phyloP scores from a whole-genome alignment of 2,113 vertebrate species.

The Calyptomena viridis region DNA sequence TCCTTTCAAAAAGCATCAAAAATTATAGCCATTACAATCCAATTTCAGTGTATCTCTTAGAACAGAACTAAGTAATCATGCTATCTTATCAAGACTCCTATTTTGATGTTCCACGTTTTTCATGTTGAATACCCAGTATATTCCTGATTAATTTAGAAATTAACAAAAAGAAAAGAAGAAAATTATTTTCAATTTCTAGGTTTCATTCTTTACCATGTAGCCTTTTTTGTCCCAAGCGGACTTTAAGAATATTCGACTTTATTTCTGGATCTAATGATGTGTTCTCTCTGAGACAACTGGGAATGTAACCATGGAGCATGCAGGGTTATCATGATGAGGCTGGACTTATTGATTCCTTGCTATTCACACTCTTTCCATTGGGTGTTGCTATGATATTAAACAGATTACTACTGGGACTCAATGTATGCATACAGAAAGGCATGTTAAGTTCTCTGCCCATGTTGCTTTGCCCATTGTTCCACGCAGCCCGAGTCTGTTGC shows the following conservation, averaged over 20 bases:
- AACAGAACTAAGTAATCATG: background rate
- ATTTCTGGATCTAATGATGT: background rate
- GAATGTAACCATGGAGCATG: background rate
- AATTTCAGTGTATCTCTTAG: background rate
- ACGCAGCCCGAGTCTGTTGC: background rate
- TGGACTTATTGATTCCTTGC: conserved; percentile 28
- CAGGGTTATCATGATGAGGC: background rate
- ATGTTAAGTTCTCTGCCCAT: background rate
- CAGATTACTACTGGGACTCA: conserved; percentile 23
- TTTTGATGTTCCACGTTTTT: background rate
- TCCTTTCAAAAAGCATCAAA: background rate
- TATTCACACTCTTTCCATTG: conserved; percentile 71
- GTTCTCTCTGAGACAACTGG: background rate
- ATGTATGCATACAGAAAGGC: background rate
- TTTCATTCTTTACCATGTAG: background rate
- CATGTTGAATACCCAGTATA: background rate
- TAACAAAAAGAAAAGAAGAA: background rate
- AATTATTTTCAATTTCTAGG: background rate
- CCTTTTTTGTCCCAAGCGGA: background rate
- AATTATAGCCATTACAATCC: background rate
- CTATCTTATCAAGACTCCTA: background rate
- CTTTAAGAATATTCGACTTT: background rate
- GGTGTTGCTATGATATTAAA: conserved; percentile 75
- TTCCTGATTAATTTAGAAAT: background rate
- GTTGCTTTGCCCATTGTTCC: conserved; percentile 3